Conservation (phyloP, 64 coral and sea anemone species). For the Actinia equina region DNA sequence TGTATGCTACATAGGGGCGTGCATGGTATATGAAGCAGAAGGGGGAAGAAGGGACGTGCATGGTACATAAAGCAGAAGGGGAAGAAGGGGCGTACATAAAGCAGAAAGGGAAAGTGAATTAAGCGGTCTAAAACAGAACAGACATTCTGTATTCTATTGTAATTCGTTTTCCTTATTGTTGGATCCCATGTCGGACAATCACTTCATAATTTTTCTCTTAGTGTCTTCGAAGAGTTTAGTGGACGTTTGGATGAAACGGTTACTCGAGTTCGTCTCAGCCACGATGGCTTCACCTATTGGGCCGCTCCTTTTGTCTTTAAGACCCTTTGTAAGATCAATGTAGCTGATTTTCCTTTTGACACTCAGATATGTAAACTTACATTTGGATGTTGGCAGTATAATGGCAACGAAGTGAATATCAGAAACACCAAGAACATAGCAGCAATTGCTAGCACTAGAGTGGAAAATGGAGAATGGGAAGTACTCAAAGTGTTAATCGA, state of each 20-base stretch:
- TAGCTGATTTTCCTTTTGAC: constrained; percentile 64
- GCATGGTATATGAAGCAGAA: too few relatives aligned
- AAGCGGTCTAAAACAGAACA: too few relatives aligned
- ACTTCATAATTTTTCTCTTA: not conserved
- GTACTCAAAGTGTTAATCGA: constrained; percentile 27
- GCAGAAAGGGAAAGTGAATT: too few relatives aligned
- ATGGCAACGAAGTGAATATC: constrained; percentile 33
- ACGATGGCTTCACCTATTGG: constrained; percentile 46
- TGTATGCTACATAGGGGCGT: too few relatives aligned
- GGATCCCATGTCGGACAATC: too few relatives aligned
- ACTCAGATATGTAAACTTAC: constrained; percentile 36
- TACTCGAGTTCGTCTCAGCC: constrained; percentile 25
- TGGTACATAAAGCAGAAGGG: too few relatives aligned
- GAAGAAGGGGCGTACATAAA: too few relatives aligned
- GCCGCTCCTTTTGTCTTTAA: constrained; percentile 56
- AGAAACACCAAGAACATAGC: constrained; percentile 28
- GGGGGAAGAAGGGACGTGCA: too few relatives aligned
- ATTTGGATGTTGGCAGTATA: constrained; percentile 61
- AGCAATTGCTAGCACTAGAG: constrained; percentile 23
- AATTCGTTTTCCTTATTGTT: too few relatives aligned
- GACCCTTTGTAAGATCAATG: constrained; percentile 65
- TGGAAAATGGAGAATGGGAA: constrained; percentile 71
- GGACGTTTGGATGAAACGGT: constrained; percentile 39
- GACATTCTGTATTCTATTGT: too few relatives aligned
- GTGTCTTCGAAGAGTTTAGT: not conserved